Evolutionary conservation across 2,797 vertebrate species (phyloP).

Genomic region (Uromys caudimaculatus): DNA sequence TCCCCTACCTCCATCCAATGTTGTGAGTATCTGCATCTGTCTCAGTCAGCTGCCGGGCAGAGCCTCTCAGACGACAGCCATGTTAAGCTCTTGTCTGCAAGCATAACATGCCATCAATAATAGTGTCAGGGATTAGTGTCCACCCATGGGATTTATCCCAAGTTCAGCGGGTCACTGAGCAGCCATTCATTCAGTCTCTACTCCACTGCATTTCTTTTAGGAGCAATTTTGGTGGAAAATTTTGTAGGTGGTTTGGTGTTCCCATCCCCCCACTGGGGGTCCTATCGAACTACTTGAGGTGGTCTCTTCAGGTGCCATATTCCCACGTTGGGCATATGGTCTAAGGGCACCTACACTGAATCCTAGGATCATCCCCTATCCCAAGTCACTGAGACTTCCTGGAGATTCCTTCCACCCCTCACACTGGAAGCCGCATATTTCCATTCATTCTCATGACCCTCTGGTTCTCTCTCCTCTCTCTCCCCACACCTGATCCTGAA

Average conservation of each 20-base stretch:
- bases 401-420: neutral
- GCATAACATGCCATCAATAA: neutral
- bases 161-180: neutral
- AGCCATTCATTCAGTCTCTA: neutral
- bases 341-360: neutral
- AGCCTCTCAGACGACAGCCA: neutral
- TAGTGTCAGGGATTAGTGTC: neutral
- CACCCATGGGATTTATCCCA: neutral
- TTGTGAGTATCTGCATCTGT: neutral
- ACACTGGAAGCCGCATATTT: neutral
- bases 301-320: neutral
- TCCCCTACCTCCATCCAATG: neutral
- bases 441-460: neutral
- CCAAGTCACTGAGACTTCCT: neutral
- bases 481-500: neutral
- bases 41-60: neutral
- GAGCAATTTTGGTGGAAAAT: neutral
- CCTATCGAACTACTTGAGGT: neutral
- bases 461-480: neutral
- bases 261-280: neutral
- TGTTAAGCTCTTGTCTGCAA: neutral
- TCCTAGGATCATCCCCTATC: neutral
- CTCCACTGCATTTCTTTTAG: neutral
- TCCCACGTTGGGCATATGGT: neutral
- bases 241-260: neutral